Percentiles rank a stretch among this genome's conserved stretches.
Evolutionary conservation across 2,888 invertebrate species (phyloP).

Genomic region (Antheraea assamensis): DNA sequence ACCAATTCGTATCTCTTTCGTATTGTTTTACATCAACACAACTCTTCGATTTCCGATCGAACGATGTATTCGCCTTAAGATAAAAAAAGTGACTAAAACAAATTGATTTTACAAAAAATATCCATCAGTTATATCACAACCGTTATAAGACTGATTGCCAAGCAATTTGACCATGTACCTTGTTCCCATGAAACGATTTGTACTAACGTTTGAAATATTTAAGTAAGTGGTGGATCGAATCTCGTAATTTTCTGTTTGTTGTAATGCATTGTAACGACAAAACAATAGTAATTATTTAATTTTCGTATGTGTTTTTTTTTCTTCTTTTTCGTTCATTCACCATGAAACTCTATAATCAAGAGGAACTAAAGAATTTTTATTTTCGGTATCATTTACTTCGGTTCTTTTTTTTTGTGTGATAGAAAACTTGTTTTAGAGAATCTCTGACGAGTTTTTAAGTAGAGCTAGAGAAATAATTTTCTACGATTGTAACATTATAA

Average conservation of each 20-base stretch:
- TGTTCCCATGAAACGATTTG: conserved; percentile 66
- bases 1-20: background rate
- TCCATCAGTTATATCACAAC: conserved; percentile 57
- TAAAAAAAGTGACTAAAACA: conserved; percentile 49
- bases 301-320: no score
- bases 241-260: conserved; percentile 60
- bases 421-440: background rate
- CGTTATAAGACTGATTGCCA: conserved; percentile 59
- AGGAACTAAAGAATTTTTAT: conserved; percentile 5
- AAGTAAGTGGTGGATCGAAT: conserved; percentile 63
- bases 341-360: conserved; percentile 5
- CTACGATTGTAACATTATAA: no score
- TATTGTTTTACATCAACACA: background rate
- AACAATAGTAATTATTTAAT: conserved; percentile 15
- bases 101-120: conserved; percentile 65
- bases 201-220: conserved; percentile 49
- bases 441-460: background rate
- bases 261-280: conserved; percentile 45
- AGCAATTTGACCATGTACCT: conserved; percentile 42
- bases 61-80: conserved; percentile 49
- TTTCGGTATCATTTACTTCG: background rate
- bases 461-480: no score
- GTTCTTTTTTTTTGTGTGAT: background rate
- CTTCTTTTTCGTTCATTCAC: conserved; percentile 3
- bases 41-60: background rate